Evolutionary conservation across 2,113 vertebrate genomes (phyloP).

Genomic region (Budorcas taxicolor): DNA sequence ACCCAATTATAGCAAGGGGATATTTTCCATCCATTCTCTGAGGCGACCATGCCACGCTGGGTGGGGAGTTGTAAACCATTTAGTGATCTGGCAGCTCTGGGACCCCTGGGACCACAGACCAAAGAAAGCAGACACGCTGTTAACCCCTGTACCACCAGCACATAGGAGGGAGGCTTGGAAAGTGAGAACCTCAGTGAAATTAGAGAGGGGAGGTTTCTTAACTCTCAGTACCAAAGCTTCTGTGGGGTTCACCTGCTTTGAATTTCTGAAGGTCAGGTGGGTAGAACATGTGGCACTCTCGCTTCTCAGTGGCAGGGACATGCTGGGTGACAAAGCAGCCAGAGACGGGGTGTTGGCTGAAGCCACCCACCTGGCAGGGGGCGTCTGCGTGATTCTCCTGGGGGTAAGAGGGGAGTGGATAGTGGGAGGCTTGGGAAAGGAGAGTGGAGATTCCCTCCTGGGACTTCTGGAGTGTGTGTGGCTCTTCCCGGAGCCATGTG

Average conservation of each 20-base stretch:
- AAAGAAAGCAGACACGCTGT: not conserved
- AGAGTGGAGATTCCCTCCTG: not conserved
- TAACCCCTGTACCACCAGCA: not conserved
- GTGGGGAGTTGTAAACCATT: constrained; percentile 23
- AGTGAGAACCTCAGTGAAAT: not conserved
- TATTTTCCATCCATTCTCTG: constrained; percentile 58
- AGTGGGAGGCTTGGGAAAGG: not conserved
- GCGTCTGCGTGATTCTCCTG: not conserved
- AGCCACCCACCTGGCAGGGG: constrained; percentile 1
- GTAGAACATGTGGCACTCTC: constrained; percentile 47
- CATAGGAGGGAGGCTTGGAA: not conserved
- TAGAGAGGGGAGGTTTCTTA: not conserved
- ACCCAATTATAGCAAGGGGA: constrained; percentile 61
- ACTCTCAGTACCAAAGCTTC: not conserved
- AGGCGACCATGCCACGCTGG: not conserved
- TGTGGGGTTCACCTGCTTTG: constrained; percentile 35
- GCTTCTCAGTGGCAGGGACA: constrained; percentile 37
- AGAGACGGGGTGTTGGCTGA: not conserved
- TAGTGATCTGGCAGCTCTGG: not conserved
- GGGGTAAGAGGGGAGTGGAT: not conserved
- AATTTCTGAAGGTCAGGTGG: constrained; percentile 50
- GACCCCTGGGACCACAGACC: not conserved
- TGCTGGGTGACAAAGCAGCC: constrained; percentile 28
- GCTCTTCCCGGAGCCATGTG: not conserved
- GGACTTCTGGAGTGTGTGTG: not conserved